A percentile compares a stretch with the other conserved stretches of the same genome.
Conservation (phyloP, 1,140 invertebrate species). For the Uloborus diversus region DNA sequence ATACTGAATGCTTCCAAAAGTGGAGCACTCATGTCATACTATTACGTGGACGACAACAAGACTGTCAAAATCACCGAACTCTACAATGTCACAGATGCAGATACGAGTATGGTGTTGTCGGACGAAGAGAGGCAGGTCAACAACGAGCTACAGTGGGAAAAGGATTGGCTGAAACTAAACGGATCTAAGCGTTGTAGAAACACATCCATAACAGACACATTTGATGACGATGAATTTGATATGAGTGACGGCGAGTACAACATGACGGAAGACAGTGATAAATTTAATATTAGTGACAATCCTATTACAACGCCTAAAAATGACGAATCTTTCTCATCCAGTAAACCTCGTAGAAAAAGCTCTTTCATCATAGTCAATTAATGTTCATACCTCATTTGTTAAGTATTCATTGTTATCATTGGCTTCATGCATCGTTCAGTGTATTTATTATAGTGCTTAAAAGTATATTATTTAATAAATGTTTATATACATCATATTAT, state of each 20-base stretch:
- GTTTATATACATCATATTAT: too few species aligned
- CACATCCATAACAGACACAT: conserved; percentile 20
- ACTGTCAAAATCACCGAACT: conserved; percentile 87
- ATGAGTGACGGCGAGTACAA: conserved; percentile 33
- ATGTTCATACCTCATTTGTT: background rate
- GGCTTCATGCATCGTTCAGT: background rate
- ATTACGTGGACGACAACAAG: conserved; percentile 82
- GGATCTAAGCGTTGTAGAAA: background rate
- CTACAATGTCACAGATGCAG: conserved; percentile 80
- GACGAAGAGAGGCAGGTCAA: conserved; percentile 48
- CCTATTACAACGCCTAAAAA: background rate
- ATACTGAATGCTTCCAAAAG: conserved; percentile 85
- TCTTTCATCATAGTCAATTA: conserved; percentile 24
- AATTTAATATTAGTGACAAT: background rate
- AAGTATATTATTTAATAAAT: too few species aligned
- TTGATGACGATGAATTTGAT: conserved; percentile 37
- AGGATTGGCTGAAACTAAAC: conserved; percentile 12
- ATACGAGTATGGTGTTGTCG: conserved; percentile 60
- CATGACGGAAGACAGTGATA: background rate
- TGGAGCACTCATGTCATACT: conserved; percentile 88
- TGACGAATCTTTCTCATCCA: background rate
- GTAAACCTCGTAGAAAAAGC: conserved; percentile 1
- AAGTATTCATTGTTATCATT: background rate
- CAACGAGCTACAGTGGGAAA: conserved; percentile 53
- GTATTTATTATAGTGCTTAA: too few species aligned